Evolutionary conservation across 2,888 invertebrate species (phyloP), one percentile per base, ranked within the genome.

Genomic region (Ochropleura leucogaster): DNA sequence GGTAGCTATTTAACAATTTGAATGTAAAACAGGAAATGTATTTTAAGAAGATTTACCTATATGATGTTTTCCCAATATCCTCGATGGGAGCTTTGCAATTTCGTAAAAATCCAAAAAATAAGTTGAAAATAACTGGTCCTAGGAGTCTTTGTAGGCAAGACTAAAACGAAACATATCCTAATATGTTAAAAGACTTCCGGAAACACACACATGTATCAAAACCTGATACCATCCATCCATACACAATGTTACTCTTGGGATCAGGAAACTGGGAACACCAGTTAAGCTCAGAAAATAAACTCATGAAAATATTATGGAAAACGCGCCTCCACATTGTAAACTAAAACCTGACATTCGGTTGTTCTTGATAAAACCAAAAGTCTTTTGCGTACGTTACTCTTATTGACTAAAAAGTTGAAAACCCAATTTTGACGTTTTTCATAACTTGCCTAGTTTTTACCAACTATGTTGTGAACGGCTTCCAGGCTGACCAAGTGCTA

Each of bases 241-340:
- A 53, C 72, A 66, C 47, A 53, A 77, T 63, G n/a, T 18, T 16
- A n/a, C 80, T 63, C 63, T 10, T 14, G 68, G 62, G 80, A 66
- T 16, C 44, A 18, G 30, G 16, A 67, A n/a, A 40, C 53, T 18
- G 18, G 8, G 20, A 44, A 18, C 20, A 40, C 20, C 14, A 44
- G n/a, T 40, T 20, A 40, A 1, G 9, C 40, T 10, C 18, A 51
- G 66, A 53, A 53, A 30, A n/a, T 44, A 47, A 76, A 67, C 40
- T 46, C 12, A n/a, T 46, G 12, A 20, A 62, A 44, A 62, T 62
- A 14, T 62, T 44, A 44, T 6, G 57, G 0, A 14, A 30, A 57
- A 30, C 14, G 30, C 14, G 7, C 20, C 30, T 6, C 14, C 30
- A 30, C 14, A 57, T 30, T 53, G 4, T 57, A 14, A 57, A 57